Evolutionary conservation across 2,797 vertebrate genomes (phyloP).

Genomic region (Micropoecilia bifurca): DNA sequence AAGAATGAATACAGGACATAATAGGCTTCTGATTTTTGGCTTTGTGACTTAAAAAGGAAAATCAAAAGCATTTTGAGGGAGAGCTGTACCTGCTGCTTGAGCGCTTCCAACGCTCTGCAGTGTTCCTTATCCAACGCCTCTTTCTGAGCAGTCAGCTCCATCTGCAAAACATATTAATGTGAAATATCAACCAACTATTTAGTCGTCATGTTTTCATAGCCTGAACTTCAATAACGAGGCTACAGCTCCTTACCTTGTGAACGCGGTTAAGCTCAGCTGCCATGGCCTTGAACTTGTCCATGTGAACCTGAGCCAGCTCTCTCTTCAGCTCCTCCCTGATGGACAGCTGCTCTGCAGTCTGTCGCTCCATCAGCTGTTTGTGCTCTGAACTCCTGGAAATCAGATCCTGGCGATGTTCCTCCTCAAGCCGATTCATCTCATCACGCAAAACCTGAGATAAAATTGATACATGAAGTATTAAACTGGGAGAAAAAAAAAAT

Average conservation of each 20-base stretch:
- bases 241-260: conserved; percentile 81
- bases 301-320: conserved; percentile 79
- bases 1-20: neutral
- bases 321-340: conserved; percentile 75
- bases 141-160: conserved; percentile 71
- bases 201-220: neutral
- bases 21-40: neutral
- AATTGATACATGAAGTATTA: neutral
- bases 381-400: conserved; percentile 55
- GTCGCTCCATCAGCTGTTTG: conserved; percentile 66
- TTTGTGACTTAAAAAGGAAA: neutral
- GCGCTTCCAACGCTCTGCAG: conserved; percentile 69
- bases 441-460: conserved; percentile 76
- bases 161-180: conserved; percentile 47
- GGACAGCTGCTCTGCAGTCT: conserved; percentile 76
- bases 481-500: neutral
- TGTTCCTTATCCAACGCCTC: conserved; percentile 72
- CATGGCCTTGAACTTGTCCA: conserved; percentile 82
- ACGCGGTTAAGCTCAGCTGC: conserved; percentile 79
- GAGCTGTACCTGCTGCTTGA: conserved; percentile 73
- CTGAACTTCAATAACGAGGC: neutral
- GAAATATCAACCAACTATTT: neutral
- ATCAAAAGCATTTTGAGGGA: neutral
- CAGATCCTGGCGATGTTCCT: conserved; percentile 60
- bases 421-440: conserved; percentile 77